Conservation (phyloP, 1,140 invertebrate genomes). For the Chironomus tepperi region DNA sequence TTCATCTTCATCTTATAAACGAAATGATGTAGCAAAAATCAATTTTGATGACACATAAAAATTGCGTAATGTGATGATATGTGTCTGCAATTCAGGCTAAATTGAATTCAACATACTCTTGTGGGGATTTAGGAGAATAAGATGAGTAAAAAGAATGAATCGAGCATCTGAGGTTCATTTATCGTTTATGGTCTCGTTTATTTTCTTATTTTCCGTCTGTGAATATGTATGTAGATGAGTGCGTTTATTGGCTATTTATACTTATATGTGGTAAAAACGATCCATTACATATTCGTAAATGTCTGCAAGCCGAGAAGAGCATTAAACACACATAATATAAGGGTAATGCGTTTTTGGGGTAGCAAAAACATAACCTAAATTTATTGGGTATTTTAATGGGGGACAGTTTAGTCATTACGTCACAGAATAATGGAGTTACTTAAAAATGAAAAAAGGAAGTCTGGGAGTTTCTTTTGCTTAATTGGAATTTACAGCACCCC, state of each 20-base stretch:
- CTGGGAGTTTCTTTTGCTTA: too few relatives aligned
- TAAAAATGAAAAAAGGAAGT: too few relatives aligned
- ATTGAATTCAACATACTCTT: not conserved
- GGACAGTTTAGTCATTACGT: too few relatives aligned
- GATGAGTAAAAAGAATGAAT: not conserved
- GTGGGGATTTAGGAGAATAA: not conserved
- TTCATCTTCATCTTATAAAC: too few relatives aligned
- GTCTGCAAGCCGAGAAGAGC: not conserved
- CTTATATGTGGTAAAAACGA: slow-evolving; percentile 9
- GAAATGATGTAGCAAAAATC: not conserved
- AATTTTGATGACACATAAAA: slow-evolving; percentile 10
- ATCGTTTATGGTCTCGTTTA: slow-evolving; percentile 1
- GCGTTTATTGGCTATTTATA: slow-evolving; percentile 8
- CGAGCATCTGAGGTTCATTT: not conserved
- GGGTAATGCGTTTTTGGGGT: not conserved
- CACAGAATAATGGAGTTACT: too few relatives aligned
- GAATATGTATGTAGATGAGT: not conserved
- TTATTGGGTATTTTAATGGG: not conserved
- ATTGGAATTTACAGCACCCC: too few relatives aligned
- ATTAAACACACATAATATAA: not conserved
- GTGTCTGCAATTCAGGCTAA: not conserved
- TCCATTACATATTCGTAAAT: not conserved
- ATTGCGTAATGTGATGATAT: slow-evolving; percentile 2
- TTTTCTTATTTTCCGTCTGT: not conserved
- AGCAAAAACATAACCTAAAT: not conserved